Conservation (phyloP, 2,797 vertebrate species). For the Sebastes kiyomatsui region DNA sequence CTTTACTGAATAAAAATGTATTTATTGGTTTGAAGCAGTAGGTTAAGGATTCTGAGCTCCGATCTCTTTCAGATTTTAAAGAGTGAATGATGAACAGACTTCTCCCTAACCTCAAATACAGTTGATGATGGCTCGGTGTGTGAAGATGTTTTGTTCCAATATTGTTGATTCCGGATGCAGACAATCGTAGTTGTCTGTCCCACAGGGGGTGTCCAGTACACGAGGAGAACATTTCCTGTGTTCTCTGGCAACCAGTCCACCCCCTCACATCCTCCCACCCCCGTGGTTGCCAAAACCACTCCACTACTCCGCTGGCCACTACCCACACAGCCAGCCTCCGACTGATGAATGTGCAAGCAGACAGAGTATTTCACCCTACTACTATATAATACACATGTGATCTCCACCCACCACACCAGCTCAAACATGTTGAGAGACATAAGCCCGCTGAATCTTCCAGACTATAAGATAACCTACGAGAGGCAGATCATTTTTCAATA, state of each 20-base stretch:
- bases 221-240: slow-evolving; percentile 60
- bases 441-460: slow-evolving; percentile 14
- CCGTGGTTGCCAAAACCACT: slow-evolving; percentile 49
- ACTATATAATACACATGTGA: slow-evolving; percentile 32
- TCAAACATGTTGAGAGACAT: slow-evolving; percentile 15
- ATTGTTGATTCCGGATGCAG: slow-evolving; percentile 25
- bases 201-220: slow-evolving; percentile 35
- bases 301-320: slow-evolving; percentile 47
- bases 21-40: neutral
- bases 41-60: neutral
- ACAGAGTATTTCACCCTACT: slow-evolving; percentile 51
- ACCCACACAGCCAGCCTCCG: slow-evolving; percentile 61
- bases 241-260: slow-evolving; percentile 48
- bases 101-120: neutral
- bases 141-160: slow-evolving; percentile 7
- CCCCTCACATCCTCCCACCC: slow-evolving; percentile 64
- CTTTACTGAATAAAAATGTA: neutral
- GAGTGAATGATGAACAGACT: neutral
- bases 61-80: neutral
- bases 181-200: slow-evolving; percentile 29
- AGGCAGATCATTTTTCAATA: neutral
- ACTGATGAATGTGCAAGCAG: slow-evolving; percentile 53
- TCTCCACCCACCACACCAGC: slow-evolving; percentile 40
- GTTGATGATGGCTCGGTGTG: neutral
- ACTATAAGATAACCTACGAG: slow-evolving; percentile 9